A percentile compares a stretch with the other conserved stretches of the same genome.
Evolutionary conservation across 53 echinoderm and acorn worm species (phyloP).

Genomic region (Zoroaster sp.): DNA sequence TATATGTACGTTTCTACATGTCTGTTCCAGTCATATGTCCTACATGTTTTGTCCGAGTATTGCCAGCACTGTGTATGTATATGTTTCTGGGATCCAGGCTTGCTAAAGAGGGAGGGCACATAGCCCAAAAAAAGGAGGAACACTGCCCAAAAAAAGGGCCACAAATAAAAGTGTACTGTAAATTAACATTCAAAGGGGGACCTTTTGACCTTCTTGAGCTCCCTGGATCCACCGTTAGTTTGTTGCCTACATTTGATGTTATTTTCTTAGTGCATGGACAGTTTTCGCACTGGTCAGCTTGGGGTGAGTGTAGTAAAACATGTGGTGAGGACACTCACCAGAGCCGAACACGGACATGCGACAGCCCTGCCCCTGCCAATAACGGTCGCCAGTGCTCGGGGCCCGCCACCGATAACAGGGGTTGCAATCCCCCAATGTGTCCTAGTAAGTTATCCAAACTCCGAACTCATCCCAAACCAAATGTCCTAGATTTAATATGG

Average conservation of each 20-base stretch:
- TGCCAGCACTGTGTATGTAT: background rate
- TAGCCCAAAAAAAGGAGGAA: too few species aligned
- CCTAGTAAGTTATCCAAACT: slow-evolving; percentile 65
- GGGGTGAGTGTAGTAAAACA: slow-evolving; percentile 84
- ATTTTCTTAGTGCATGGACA: slow-evolving; percentile 79
- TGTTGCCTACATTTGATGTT: slow-evolving; percentile 39
- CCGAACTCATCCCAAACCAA: background rate
- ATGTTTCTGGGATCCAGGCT: background rate
- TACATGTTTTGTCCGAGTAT: slow-evolving; percentile 5
- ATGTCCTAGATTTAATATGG: background rate
- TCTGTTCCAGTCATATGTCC: background rate
- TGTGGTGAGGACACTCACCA: slow-evolving; percentile 79
- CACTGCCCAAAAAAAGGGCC: too few species aligned
- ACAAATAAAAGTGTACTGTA: too few species aligned
- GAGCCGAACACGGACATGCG: slow-evolving; percentile 76
- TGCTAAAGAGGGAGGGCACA: too few species aligned
- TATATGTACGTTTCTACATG: background rate
- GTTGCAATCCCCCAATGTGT: slow-evolving; percentile 67
- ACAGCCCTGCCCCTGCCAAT: slow-evolving; percentile 85
- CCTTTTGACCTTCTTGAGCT: background rate
- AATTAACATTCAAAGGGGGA: background rate
- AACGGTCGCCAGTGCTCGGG: slow-evolving; percentile 80
- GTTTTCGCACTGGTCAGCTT: slow-evolving; percentile 79
- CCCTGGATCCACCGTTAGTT: background rate
- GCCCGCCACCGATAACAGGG: slow-evolving; percentile 43